phyloP scores from a whole-genome alignment of 2,797 vertebrate genomes.

The Coreius guichenoti region DNA sequence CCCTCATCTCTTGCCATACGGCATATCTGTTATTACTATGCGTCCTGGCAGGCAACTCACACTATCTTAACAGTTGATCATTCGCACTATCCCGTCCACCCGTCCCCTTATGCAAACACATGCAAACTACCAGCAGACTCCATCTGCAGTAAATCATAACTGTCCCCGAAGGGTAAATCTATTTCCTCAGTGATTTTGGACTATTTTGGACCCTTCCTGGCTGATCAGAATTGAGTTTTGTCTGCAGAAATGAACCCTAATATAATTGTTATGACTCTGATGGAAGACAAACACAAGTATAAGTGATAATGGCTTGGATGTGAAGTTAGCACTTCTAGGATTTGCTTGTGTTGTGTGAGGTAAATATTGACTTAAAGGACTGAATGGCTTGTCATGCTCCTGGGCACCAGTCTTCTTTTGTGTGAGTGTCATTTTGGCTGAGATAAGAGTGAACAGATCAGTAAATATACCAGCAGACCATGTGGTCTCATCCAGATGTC shows the following conservation, averaged over 20 bases:
- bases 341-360: slow-evolving; percentile 47
- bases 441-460: slow-evolving; percentile 50
- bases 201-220: not conserved
- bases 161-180: slow-evolving; percentile 24
- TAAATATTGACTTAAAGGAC: slow-evolving; percentile 67
- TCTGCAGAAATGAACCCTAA: slow-evolving; percentile 53
- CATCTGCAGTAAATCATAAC: slow-evolving; percentile 47
- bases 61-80: slow-evolving; percentile 59
- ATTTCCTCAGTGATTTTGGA: slow-evolving; percentile 8
- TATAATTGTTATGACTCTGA: slow-evolving; percentile 23
- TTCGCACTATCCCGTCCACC: slow-evolving; percentile 13
- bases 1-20: slow-evolving; percentile 19
- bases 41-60: slow-evolving; percentile 23
- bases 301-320: slow-evolving; percentile 46
- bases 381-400: slow-evolving; percentile 53
- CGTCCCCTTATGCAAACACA: slow-evolving; percentile 57
- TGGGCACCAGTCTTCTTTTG: slow-evolving; percentile 46
- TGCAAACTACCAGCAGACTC: slow-evolving; percentile 53
- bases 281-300: slow-evolving; percentile 54
- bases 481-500: not conserved
- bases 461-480: slow-evolving; percentile 31
- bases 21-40: slow-evolving; percentile 27
- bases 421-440: slow-evolving; percentile 23
- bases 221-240: not conserved
- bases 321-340: slow-evolving; percentile 44